Evolutionary conservation across 2,888 invertebrate species (phyloP).

Genomic region (Euplagia quadripunctaria): DNA sequence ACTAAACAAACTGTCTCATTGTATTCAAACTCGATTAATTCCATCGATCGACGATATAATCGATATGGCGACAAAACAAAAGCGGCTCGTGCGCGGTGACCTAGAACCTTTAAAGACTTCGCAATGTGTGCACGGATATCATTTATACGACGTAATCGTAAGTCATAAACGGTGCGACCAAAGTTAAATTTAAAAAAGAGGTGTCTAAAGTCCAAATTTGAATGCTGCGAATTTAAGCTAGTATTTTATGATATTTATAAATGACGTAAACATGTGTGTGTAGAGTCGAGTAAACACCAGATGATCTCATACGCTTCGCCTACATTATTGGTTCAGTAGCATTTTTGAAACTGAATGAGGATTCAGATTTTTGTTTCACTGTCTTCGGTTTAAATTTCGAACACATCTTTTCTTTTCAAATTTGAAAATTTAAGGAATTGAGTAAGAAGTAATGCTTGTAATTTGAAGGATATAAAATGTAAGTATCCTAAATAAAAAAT

Average conservation of each 20-base stretch:
- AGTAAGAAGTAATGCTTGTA: neutral
- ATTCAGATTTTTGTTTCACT: neutral
- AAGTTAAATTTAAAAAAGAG: constrained; percentile 21
- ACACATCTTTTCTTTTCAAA: neutral
- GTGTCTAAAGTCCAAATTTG: constrained; percentile 25
- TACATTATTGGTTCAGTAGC: constrained; percentile 51
- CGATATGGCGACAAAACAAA: constrained; percentile 58
- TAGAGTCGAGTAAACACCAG: constrained; percentile 60
- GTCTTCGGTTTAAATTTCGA: neutral
- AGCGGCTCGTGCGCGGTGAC: constrained; percentile 67
- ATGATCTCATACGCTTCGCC: constrained; percentile 77
- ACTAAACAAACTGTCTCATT: constrained; percentile 38
- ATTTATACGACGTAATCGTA: constrained; percentile 24
- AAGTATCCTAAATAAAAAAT: neutral
- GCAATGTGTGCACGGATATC: constrained; percentile 60
- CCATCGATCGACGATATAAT: constrained; percentile 51
- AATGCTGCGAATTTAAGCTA: constrained; percentile 17
- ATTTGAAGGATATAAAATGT: neutral
- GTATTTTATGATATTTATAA: constrained; percentile 20
- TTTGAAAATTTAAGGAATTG: neutral
- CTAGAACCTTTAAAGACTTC: constrained; percentile 70
- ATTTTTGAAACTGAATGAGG: constrained; percentile 33
- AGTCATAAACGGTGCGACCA: constrained; percentile 9
- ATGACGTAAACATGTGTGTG: constrained; percentile 55
- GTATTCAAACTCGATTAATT: constrained; percentile 57